Evolutionary conservation across 2,888 invertebrate genomes (phyloP), one percentile per base, ranked within the genome.

Genomic region (Perithous albicinctus): DNA sequence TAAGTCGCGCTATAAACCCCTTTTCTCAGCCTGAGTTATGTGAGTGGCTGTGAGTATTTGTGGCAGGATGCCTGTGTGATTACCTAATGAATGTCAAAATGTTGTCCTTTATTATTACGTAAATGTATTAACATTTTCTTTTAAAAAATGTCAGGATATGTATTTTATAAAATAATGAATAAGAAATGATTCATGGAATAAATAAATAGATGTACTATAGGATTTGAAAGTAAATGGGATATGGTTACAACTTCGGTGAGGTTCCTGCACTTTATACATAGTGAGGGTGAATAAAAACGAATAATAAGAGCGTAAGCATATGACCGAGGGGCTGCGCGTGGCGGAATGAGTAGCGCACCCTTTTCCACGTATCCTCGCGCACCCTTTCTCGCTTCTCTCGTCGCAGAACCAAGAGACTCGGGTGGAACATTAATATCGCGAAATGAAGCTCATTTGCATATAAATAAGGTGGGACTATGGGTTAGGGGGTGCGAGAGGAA

Each of bases 401-500:
- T 84, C 72, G 48, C 56, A 56, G 63, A 64, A 76, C 51, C 43
- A 77, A 77, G 76, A 43, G 81, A 83, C 63, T 76, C 76, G 82
- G 74, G 87, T 89, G 90, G 91, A 95, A 95, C 96, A 96, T 96
- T 96, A 96, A 96, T 96, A 96, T 96, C 95, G 95, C 95, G 96
- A 96, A 96, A 96, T 96, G 96, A 96, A 96, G 96, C 96, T 96
- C 96, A 96, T 96, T 96, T 96, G 95, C 96, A 96, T 96, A 96
- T 96, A 96, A 96, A 96, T 96, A 96, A 96, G 96, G 96, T 95
- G 89, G 87, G 88, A 91, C 89, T 90, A 87, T 88, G 89, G 88
- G 85, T 87, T 83, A 82, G 82, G 84, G n/a, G 88, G 87, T 85
- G 87, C 59, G 82, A 86, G 84, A 82, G 85, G 86, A 86, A 75